Evolutionary conservation across 2,888 invertebrate species (phyloP).

Genomic region (Caenorhabditis macrosperma): DNA sequence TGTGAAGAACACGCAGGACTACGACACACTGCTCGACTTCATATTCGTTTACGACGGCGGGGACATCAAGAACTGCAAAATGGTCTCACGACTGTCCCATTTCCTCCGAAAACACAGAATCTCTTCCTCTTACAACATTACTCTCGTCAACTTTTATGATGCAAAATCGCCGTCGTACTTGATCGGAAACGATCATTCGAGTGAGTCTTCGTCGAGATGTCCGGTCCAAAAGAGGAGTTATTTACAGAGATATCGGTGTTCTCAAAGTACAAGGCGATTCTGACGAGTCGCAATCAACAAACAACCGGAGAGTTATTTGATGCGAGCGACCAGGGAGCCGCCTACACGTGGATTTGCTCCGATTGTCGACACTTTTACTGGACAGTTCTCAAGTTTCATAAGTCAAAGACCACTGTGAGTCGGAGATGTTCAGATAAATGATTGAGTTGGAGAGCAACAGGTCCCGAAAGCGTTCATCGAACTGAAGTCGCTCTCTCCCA

Average conservation of each 20-base stretch:
- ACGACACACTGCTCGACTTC: conserved; percentile 38
- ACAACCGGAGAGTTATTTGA: conserved; percentile 48
- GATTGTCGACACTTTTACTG: conserved; percentile 48
- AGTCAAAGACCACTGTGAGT: conserved; percentile 25
- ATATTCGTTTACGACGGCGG: conserved; percentile 50
- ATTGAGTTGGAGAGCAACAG: neutral
- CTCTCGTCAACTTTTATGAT: conserved; percentile 33
- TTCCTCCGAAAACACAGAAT: conserved; percentile 25
- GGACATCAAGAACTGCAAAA: conserved; percentile 28
- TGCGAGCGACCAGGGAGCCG: conserved; percentile 39
- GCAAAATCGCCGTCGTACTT: conserved; percentile 38
- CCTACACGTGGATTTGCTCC: conserved; percentile 54
- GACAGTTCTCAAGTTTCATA: conserved; percentile 46
- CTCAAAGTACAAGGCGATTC: conserved; percentile 51
- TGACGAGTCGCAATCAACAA: conserved; percentile 43
- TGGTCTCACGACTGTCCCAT: conserved; percentile 24
- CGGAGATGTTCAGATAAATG: no score
- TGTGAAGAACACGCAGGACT: conserved; percentile 50
- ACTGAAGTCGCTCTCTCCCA: conserved; percentile 35
- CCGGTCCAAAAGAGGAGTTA: neutral
- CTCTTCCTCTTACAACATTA: conserved; percentile 16
- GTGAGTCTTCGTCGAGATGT: neutral
- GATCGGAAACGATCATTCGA: conserved; percentile 47
- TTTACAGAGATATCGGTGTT: conserved; percentile 37
- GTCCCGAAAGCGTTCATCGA: conserved; percentile 38